phyloP scores from a whole-genome alignment of 2,888 invertebrate genomes.

The Axea sp. region DNA sequence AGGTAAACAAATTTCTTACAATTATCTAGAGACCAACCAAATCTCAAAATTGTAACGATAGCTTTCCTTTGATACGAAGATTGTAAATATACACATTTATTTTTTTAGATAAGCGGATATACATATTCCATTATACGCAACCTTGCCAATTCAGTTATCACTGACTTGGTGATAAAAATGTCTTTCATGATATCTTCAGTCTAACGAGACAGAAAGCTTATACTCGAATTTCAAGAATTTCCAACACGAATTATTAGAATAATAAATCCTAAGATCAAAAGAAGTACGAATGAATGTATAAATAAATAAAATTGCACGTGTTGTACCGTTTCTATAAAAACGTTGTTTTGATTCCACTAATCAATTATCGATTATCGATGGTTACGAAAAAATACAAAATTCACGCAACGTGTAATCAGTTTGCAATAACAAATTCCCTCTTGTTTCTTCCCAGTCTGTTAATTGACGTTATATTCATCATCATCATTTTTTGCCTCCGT shows the following conservation, averaged over 20 bases:
- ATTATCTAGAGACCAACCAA: too few species aligned
- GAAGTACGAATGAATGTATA: too few species aligned
- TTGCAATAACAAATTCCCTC: slow-evolving; percentile 28
- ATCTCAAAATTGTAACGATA: slow-evolving; percentile 18
- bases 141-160: slow-evolving; percentile 48
- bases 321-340: slow-evolving; percentile 4
- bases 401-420: slow-evolving; percentile 19
- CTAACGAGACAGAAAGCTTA: slow-evolving; percentile 3
- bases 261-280: too few species aligned
- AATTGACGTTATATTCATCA: slow-evolving; percentile 11
- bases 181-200: slow-evolving; percentile 25
- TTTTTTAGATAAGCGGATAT: slow-evolving; percentile 37
- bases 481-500: not conserved
- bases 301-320: too few species aligned
- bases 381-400: slow-evolving; percentile 11
- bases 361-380: slow-evolving; percentile 6
- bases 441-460: slow-evolving; percentile 13
- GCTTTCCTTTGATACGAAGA: slow-evolving; percentile 27
- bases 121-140: slow-evolving; percentile 37
- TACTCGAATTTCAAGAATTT: slow-evolving; percentile 2
- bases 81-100: slow-evolving; percentile 28
- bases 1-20: too few species aligned
- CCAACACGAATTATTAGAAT: too few species aligned
- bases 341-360: slow-evolving; percentile 18
- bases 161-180: slow-evolving; percentile 27